A percentile compares a stretch with the other conserved stretches of the same genome.
phyloP scores from a whole-genome alignment of 2,888 invertebrate species.

The Sericinus montela region DNA sequence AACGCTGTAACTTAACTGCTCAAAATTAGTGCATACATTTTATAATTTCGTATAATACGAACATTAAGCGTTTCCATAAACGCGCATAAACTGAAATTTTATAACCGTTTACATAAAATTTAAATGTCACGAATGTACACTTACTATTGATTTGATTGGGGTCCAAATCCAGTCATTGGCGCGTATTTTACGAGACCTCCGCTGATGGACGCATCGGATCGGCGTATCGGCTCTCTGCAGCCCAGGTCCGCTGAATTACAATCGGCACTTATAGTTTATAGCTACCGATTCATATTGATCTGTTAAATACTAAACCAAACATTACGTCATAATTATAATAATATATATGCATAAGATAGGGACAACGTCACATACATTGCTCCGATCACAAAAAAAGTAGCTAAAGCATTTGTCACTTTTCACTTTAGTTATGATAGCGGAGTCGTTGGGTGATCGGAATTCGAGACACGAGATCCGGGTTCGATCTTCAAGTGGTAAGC shows the following conservation, averaged over 20 bases:
- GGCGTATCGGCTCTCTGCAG: conserved; percentile 22
- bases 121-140: conserved; percentile 11
- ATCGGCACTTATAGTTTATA: conserved; percentile 27
- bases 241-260: conserved; percentile 19
- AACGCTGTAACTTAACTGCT: too few species aligned
- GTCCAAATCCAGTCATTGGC: conserved; percentile 15
- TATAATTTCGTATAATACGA: neutral
- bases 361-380: too few species aligned
- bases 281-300: conserved; percentile 3
- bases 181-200: conserved; percentile 12
- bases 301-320: too few species aligned
- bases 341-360: too few species aligned
- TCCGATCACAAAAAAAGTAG: too few species aligned
- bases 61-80: neutral
- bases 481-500: too few species aligned
- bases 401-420: too few species aligned
- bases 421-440: too few species aligned
- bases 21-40: too few species aligned
- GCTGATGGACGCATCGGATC: conserved; percentile 25
- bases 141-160: conserved; percentile 16
- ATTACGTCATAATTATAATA: too few species aligned
- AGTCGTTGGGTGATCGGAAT: too few species aligned
- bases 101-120: conserved; percentile 13
- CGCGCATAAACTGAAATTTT: neutral
- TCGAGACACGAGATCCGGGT: too few species aligned